phyloP scores from a whole-genome alignment of 1,140 invertebrate genomes.

The Lasaia peninsularis region DNA sequence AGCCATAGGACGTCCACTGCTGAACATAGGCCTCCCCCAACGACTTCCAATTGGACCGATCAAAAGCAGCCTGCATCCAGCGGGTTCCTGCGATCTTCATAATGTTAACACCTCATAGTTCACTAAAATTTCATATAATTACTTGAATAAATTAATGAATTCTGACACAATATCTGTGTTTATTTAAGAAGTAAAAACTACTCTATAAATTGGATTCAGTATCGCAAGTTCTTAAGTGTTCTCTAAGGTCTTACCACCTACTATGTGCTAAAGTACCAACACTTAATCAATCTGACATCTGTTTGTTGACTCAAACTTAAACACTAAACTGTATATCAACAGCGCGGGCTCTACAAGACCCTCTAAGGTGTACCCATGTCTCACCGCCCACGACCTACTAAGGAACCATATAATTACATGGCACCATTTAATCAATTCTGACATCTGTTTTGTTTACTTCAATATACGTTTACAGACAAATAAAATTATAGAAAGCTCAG shows the following conservation, averaged over 20 bases:
- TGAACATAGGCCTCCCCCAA: too few species aligned
- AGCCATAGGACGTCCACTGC: too few species aligned
- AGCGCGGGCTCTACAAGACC: not conserved
- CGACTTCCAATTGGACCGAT: too few species aligned
- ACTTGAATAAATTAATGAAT: too few species aligned
- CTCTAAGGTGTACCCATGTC: not conserved
- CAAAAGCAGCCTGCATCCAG: too few species aligned
- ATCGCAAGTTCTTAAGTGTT: too few species aligned
- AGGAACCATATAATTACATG: not conserved
- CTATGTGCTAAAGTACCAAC: not conserved
- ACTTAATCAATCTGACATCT: slow-evolving; percentile 12
- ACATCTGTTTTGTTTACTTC: slow-evolving; percentile 22
- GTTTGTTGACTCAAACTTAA: not conserved
- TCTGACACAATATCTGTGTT: too few species aligned
- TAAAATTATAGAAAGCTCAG: not conserved
- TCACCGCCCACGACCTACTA: not conserved
- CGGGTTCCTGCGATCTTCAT: too few species aligned
- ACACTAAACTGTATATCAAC: not conserved
- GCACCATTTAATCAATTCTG: not conserved
- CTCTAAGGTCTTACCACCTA: not conserved
- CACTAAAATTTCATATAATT: too few species aligned
- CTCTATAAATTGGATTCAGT: too few species aligned
- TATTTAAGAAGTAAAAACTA: too few species aligned
- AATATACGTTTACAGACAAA: slow-evolving; percentile 7
- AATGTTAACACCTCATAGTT: too few species aligned